A percentile compares a stretch with the other conserved stretches of the same genome.
phyloP scores from a whole-genome alignment of 2,888 invertebrate species.

The Parnassius glacialis region DNA sequence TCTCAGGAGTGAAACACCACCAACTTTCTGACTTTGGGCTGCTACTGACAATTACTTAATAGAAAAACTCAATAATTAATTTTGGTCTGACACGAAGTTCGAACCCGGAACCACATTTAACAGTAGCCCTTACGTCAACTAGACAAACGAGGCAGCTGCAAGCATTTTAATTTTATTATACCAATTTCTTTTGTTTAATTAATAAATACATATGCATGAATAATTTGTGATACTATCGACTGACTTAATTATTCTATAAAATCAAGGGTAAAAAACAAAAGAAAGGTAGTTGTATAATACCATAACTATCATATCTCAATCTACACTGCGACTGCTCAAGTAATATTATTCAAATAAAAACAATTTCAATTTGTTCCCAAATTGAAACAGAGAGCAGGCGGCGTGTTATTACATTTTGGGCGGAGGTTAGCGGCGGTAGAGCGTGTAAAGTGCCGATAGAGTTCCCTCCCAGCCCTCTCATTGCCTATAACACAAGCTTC shows the following conservation, averaged over 20 bases:
- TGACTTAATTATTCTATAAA: conserved; percentile 8
- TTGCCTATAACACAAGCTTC: conserved; percentile 76
- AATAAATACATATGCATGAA: no score
- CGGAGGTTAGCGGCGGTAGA: conserved; percentile 76
- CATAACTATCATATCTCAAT: conserved; percentile 47
- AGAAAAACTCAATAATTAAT: no score
- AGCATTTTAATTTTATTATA: no score
- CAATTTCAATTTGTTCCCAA: conserved; percentile 81
- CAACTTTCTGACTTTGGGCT: no score
- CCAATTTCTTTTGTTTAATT: no score
- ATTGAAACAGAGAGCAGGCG: conserved; percentile 80
- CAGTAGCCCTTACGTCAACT: no score
- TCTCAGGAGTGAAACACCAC: no score
- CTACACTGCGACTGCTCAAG: conserved; percentile 42
- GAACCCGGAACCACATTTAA: no score
- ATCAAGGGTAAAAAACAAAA: conserved; percentile 20
- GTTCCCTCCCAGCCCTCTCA: conserved; percentile 73
- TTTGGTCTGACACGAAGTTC: no score
- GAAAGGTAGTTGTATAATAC: conserved; percentile 41
- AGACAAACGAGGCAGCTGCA: no score
- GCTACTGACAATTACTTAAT: no score
- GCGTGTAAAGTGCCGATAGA: conserved; percentile 79
- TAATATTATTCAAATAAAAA: conserved; percentile 81
- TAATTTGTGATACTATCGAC: no score
- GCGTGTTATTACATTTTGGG: conserved; percentile 77